Evolutionary conservation across 2,113 vertebrate species (phyloP).

Genomic region (Symphodus melops): DNA sequence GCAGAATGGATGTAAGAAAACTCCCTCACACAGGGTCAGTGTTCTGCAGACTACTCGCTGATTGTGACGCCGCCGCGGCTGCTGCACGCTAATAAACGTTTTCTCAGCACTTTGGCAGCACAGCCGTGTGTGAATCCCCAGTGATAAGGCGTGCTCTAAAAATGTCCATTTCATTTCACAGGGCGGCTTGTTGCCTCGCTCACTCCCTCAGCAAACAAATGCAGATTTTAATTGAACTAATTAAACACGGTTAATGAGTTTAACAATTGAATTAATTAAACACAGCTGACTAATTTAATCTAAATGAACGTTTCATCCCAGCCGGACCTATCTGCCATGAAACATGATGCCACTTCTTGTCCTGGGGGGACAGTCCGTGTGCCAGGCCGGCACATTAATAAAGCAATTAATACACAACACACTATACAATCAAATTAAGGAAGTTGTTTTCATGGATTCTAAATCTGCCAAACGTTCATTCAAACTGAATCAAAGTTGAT

Average conservation of each 20-base stretch:
- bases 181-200: slow-evolving; percentile 32
- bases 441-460: no score
- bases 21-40: neutral
- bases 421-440: neutral
- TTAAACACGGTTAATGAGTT: slow-evolving; percentile 67
- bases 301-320: slow-evolving; percentile 60
- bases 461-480: no score
- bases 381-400: neutral
- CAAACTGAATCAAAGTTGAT: no score
- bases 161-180: slow-evolving; percentile 59
- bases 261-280: slow-evolving; percentile 71
- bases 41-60: neutral
- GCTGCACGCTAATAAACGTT: slow-evolving; percentile 35
- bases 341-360: slow-evolving; percentile 19
- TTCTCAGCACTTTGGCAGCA: slow-evolving; percentile 25
- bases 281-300: slow-evolving; percentile 64
- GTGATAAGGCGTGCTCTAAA: slow-evolving; percentile 45
- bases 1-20: neutral
- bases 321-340: slow-evolving; percentile 30
- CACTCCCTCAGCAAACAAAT: slow-evolving; percentile 34
- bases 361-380: slow-evolving; percentile 21
- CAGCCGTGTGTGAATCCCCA: slow-evolving; percentile 42
- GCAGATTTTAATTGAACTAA: slow-evolving; percentile 64
- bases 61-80: neutral
- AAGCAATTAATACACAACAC: neutral